These are phyloP conservation scores for Nesogale talazaci DNA, from an alignment of 2,113 vertebrate species.

Conservation along the genomic window DNA sequence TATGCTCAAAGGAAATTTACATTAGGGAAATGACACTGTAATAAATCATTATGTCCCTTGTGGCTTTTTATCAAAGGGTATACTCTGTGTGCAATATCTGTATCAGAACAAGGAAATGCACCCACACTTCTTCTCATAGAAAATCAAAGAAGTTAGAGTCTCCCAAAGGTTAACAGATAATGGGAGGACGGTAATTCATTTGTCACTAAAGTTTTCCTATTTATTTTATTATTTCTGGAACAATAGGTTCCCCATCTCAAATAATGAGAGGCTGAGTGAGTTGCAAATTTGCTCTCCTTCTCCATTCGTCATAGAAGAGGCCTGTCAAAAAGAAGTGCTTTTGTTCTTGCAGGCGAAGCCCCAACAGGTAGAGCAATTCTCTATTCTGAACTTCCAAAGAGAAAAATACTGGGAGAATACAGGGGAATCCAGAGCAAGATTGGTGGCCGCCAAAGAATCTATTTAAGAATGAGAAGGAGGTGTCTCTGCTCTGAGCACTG, in stretches of 20 bases:
- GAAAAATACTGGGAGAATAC: background rate
- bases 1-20: conserved; percentile 39
- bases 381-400: background rate
- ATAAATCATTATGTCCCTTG: conserved; percentile 39
- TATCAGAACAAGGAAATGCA: conserved; percentile 24
- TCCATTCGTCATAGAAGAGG: background rate
- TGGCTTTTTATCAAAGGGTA: conserved; percentile 47
- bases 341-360: background rate
- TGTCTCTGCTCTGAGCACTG: too few relatives aligned
- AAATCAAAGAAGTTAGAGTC: conserved; percentile 18
- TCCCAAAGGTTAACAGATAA: conserved; percentile 24
- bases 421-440: background rate
- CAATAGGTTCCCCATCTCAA: background rate
- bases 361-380: background rate
- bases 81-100: background rate
- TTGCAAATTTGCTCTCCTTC: background rate
- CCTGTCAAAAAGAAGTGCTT: background rate
- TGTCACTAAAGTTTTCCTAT: conserved; percentile 32
- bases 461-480: background rate
- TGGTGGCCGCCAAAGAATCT: background rate
- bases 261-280: background rate
- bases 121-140: background rate
- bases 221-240: conserved; percentile 14
- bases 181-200: background rate
- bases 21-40: conserved; percentile 35